phyloP scores from a whole-genome alignment of 2,797 vertebrate genomes.

The Meda fulgida region DNA sequence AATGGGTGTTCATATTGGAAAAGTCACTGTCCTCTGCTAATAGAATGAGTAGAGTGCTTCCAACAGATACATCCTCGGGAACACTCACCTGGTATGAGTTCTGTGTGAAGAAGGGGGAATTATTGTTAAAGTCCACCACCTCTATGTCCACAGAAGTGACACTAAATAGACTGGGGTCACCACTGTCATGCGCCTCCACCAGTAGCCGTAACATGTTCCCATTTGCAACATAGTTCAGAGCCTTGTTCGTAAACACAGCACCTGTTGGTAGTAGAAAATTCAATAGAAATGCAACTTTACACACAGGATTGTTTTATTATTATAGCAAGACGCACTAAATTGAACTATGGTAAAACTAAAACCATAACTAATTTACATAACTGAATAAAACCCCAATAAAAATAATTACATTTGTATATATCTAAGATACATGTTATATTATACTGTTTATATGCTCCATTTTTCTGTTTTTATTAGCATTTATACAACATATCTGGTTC shows the following conservation, averaged over 20 bases:
- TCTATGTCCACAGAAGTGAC: slow-evolving; percentile 80
- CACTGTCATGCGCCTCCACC: slow-evolving; percentile 86
- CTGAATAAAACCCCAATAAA: neutral
- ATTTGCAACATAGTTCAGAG: slow-evolving; percentile 72
- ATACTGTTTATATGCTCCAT: neutral
- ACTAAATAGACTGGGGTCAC: slow-evolving; percentile 78
- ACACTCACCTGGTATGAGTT: slow-evolving; percentile 80
- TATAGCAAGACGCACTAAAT: neutral
- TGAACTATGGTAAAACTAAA: neutral
- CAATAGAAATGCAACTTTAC: neutral
- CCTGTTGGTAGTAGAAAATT: slow-evolving; percentile 76
- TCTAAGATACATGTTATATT: neutral
- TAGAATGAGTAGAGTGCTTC: slow-evolving; percentile 80
- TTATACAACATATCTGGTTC: neutral
- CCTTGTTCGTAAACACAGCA: slow-evolving; percentile 80
- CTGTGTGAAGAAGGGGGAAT: slow-evolving; percentile 81
- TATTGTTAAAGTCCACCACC: slow-evolving; percentile 83
- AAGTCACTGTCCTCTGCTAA: slow-evolving; percentile 83
- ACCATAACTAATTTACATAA: neutral
- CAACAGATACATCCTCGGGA: slow-evolving; percentile 78
- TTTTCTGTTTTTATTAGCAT: neutral
- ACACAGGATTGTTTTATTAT: neutral
- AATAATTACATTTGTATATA: neutral
- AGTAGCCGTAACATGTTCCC: slow-evolving; percentile 78
- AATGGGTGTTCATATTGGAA: slow-evolving; percentile 76